Evolutionary conservation across 2,888 invertebrate genomes (phyloP), one percentile per base, ranked within the genome.

Genomic region (Galerucella nymphaeae): DNA sequence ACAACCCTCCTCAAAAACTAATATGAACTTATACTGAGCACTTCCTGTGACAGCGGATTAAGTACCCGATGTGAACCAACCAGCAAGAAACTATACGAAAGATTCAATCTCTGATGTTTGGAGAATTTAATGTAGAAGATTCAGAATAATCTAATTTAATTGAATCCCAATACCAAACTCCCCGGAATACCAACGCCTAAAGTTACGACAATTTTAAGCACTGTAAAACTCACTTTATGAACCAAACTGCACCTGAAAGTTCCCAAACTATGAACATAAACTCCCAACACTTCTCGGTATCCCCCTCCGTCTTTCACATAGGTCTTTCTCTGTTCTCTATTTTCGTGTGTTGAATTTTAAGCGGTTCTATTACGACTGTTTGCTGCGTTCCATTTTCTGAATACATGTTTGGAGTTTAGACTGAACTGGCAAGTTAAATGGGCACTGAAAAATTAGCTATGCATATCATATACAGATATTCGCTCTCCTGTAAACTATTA

Each of bases 231-330:
- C 38, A 59, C n/a, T 38, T 30, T 38, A 23, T 59, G 38, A 59
- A 59, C 23, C 38, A 59, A 59, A 59, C 38, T 38, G 38, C 38
- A 38, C 59, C 14, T n/a, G 9, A 59, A 59, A 59, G 30, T 59
- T 16, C 9, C 59, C 38, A 59, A 59, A 59, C 59, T 53, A 53
- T 59, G 38, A 59, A 59, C 59, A 59, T 38, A 59, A 59, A 38
- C 59, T 23, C n/a, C 20, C 59, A 20, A 55, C 16, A 20, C 20
- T 55, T 55, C 18, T 9, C 11, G 11, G 20, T 18, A n/a, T 20
- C 38, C 59, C 38, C n/a, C 14, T 13, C 38, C 30, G 30, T 16
- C 38, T 30, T 38, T n/a, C 38, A 9, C 59, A 59, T 59, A 59
- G 13, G n/a, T 59, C 59, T 16, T 59, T 59, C 59, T 59, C 59